Percentiles rank a stretch among this genome's conserved stretches.
These are phyloP conservation scores for Danio rerio DNA, from an alignment of 2,113 vertebrate species.

Conservation along the genomic window GRCz12tu NC_133181.1:44133001-44133500, in stretches of 20 bases:
- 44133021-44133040: background rate
- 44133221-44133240: background rate
- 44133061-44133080: slow-evolving; percentile 8
- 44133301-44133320: background rate
- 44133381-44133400: background rate
- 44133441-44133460: no score
- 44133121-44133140: slow-evolving; percentile 25
- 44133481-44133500: no score
- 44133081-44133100: background rate
- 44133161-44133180: slow-evolving; percentile 5
- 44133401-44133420: no score
- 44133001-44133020: background rate
- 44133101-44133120: slow-evolving; percentile 53
- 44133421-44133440: no score
- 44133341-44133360: background rate
- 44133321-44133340: background rate
- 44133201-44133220: background rate
- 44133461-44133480: no score
- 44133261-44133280: background rate
- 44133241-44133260: background rate
- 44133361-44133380: background rate
- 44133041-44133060: background rate
- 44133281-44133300: background rate
- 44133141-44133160: slow-evolving; percentile 6
- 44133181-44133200: slow-evolving; percentile 21